These are phyloP conservation scores for Zaprionus lineosus DNA, from an alignment of 2,888 invertebrate genomes.

Conservation along the genomic window DNA sequence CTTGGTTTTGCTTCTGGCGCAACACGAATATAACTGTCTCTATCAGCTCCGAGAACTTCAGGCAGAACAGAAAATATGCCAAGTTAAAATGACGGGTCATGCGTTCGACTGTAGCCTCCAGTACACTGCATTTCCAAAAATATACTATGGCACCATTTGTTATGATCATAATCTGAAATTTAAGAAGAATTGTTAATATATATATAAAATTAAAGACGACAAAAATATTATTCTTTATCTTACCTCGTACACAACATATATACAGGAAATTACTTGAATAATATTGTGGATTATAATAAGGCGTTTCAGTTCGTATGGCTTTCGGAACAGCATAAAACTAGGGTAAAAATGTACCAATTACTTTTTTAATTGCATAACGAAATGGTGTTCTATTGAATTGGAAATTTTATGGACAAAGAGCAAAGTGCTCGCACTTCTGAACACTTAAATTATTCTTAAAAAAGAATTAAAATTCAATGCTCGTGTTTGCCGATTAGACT, in stretches of 20 bases:
- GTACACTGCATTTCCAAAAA: constrained; percentile 66
- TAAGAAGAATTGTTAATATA: background rate
- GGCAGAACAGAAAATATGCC: constrained; percentile 86
- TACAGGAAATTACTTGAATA: constrained; percentile 86
- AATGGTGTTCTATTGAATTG: constrained; percentile 20
- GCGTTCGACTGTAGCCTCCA: constrained; percentile 32
- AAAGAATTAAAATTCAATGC: constrained; percentile 1
- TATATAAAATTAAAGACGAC: background rate
- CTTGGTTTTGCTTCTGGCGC: constrained; percentile 88
- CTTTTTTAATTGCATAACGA: background rate
- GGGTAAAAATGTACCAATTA: no score
- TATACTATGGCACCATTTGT: constrained; percentile 43
- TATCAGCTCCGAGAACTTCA: constrained; percentile 87
- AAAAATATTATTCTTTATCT: background rate
- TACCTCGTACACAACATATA: constrained; percentile 70
- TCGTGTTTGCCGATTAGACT: background rate
- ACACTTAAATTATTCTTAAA: constrained; percentile 6
- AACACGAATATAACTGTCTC: constrained; percentile 89
- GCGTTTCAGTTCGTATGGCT: constrained; percentile 86
- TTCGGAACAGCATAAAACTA: constrained; percentile 87
- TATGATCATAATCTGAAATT: constrained; percentile 58
- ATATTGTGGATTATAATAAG: constrained; percentile 90
- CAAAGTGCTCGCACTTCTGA: background rate
- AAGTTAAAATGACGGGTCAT: constrained; percentile 72
- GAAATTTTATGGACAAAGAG: constrained; percentile 29